Conservation (phyloP, 1,140 invertebrate species). For the Bilobella aurantiaca region DNA sequence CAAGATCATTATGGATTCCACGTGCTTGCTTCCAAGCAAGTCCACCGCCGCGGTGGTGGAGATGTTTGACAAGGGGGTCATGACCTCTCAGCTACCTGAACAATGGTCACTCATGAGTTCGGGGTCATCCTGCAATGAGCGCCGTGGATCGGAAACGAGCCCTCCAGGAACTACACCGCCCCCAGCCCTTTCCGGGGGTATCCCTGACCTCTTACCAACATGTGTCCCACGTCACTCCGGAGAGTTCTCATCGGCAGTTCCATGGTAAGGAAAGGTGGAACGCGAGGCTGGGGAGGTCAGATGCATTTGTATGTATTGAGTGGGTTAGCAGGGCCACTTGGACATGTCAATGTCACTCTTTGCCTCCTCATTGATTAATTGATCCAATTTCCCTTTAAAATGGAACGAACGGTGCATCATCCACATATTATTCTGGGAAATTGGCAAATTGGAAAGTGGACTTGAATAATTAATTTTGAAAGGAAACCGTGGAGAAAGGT, state of each 20-base stretch:
- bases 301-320: too few relatives aligned
- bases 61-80: constrained; percentile 34
- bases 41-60: constrained; percentile 19
- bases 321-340: too few relatives aligned
- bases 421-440: too few relatives aligned
- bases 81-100: constrained; percentile 30
- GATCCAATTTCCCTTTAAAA: too few relatives aligned
- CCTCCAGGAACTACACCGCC: constrained; percentile 24
- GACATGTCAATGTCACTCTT: too few relatives aligned
- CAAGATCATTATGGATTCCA: constrained; percentile 16
- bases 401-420: too few relatives aligned
- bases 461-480: too few relatives aligned
- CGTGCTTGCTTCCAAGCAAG: neutral
- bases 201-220: constrained; percentile 32
- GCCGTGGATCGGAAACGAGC: constrained; percentile 4
- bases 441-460: too few relatives aligned
- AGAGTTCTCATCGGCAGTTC: constrained; percentile 4
- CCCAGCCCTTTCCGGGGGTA: constrained; percentile 29
- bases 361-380: too few relatives aligned
- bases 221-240: constrained; percentile 26
- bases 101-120: constrained; percentile 34
- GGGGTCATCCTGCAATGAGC: constrained; percentile 10
- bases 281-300: too few relatives aligned
- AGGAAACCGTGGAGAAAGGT: too few relatives aligned
- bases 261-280: constrained; percentile 26